Base-by-base conservation (phyloP, 2,888 invertebrate genomes). In the Pristionchus maxplancki region DNA sequence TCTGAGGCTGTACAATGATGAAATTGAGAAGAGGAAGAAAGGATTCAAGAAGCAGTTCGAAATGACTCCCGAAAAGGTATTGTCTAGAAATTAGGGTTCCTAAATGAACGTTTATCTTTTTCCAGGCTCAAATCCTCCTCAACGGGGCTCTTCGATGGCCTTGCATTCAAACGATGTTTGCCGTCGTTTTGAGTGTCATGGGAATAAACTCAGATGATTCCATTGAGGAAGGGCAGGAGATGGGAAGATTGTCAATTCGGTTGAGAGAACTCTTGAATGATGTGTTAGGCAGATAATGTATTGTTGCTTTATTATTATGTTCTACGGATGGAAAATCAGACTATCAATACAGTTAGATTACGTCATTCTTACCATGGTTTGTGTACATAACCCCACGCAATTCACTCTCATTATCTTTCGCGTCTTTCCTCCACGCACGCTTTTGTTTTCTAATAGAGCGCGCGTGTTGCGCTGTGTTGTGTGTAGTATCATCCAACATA, bases 41-140 rank as follows among this genome's bases (percentile, higher is more conserved):
- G 37, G 78, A 78, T 78, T 78, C 78, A 78, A 78, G 44, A 40
- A 48, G 78, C 40, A 17, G 17, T 78, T 78, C 11, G 44, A 78
- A 1, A 78, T 78, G 78, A 78, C 78, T 13, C 0, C 8, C n/a
- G 28, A 78, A 28, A 78, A 78, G 44, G 78, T 71, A 31, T 37
- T 2, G n/a, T n/a, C n/a, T n/a, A n/a, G n/a, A n/a, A n/a, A n/a
- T n/a, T n/a, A n/a, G n/a, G n/a, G 4, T 74, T 44, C 13, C 20
- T 11, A 15, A 44, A 6, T 13, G n/a, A n/a, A 0, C 48, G 0
- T 13, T 28, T 44, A 1, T n/a, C 13, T 24, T n/a, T 28, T 71
- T 71, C 71, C 71, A 71, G 71, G 71, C 71, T 4, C 37, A 40
- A 44, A 8, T 48, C 24, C 44, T 44, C 4, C 44, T 44, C 48